These are phyloP conservation scores for Asbolus verrucosus DNA, from an alignment of 1,140 invertebrate species.

Conservation along the genomic window DNA sequence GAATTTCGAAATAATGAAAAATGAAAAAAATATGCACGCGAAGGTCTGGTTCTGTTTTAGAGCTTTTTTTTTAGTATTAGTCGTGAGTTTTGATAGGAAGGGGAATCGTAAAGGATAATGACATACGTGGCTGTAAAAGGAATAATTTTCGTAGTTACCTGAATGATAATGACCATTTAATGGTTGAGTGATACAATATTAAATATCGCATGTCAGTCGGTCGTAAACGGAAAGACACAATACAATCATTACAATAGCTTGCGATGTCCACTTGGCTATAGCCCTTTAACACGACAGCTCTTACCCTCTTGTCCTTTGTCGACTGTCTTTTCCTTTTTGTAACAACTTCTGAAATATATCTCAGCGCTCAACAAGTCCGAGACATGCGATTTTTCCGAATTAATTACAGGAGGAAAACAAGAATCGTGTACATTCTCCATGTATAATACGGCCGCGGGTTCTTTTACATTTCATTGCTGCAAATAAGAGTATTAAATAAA, in stretches of 20 bases:
- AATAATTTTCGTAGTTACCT: slow-evolving; percentile 38
- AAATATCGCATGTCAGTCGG: slow-evolving; percentile 48
- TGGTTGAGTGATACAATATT: slow-evolving; percentile 53
- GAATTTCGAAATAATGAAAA: too few species aligned
- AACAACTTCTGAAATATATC: background rate
- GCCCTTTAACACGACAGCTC: slow-evolving; percentile 44
- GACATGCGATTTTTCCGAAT: slow-evolving; percentile 22
- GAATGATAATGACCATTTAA: slow-evolving; percentile 51
- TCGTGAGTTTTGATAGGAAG: too few species aligned
- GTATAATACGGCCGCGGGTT: slow-evolving; percentile 3
- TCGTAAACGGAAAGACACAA: slow-evolving; percentile 49
- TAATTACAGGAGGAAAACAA: slow-evolving; percentile 20
- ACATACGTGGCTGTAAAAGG: slow-evolving; percentile 33
- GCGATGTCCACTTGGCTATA: slow-evolving; percentile 48
- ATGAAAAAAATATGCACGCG: too few species aligned
- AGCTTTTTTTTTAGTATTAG: too few species aligned
- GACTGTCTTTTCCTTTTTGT: slow-evolving; percentile 20
- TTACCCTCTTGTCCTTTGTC: slow-evolving; percentile 26
- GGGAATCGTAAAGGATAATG: slow-evolving; percentile 17
- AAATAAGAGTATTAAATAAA: slow-evolving; percentile 40
- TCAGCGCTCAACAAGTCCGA: background rate
- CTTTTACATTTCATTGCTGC: slow-evolving; percentile 25
- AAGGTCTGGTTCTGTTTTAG: too few species aligned
- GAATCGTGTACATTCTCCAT: slow-evolving; percentile 11
- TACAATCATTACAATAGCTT: slow-evolving; percentile 52